Evolutionary conservation across 2,797 vertebrate genomes (phyloP).

Genomic region (Petrocephalus schoutedeni): DNA sequence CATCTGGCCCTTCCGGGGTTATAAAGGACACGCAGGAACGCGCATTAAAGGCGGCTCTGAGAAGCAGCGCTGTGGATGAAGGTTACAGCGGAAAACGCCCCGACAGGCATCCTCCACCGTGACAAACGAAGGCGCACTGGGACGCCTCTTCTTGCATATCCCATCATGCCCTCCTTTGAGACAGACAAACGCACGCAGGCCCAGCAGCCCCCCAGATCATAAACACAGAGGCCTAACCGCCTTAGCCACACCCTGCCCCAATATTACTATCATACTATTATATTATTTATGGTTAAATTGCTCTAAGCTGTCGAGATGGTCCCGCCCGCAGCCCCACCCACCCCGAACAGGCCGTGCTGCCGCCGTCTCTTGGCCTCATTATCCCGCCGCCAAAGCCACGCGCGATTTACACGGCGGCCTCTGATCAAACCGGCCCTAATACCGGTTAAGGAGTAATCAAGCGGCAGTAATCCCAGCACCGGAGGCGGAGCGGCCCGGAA

Average conservation of each 20-base stretch:
- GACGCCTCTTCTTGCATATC: neutral
- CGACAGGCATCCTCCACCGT: neutral
- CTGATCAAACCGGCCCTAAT: constrained; percentile 48
- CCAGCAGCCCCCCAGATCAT: neutral
- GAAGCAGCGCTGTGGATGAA: constrained; percentile 63
- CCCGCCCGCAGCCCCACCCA: neutral
- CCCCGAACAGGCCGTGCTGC: neutral
- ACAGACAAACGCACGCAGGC: neutral
- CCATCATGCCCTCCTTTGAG: too few relatives aligned
- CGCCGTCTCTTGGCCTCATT: neutral
- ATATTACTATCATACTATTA: neutral
- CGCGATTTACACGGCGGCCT: constrained; percentile 4
- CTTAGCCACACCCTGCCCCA: neutral
- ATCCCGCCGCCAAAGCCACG: neutral
- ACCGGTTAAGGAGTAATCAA: constrained; percentile 58
- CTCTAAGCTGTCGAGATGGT: neutral
- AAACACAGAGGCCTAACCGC: neutral
- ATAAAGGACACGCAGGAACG: constrained; percentile 51
- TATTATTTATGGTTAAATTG: neutral
- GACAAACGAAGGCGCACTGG: neutral
- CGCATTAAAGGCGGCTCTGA: constrained; percentile 54
- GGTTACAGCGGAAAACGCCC: constrained; percentile 34
- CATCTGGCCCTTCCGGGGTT: constrained; percentile 55
- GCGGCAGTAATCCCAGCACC: constrained; percentile 50
- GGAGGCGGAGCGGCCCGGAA: constrained; percentile 28